Base-by-base conservation (phyloP, 2,113 vertebrate species). In the Notechis scutatus region DNA sequence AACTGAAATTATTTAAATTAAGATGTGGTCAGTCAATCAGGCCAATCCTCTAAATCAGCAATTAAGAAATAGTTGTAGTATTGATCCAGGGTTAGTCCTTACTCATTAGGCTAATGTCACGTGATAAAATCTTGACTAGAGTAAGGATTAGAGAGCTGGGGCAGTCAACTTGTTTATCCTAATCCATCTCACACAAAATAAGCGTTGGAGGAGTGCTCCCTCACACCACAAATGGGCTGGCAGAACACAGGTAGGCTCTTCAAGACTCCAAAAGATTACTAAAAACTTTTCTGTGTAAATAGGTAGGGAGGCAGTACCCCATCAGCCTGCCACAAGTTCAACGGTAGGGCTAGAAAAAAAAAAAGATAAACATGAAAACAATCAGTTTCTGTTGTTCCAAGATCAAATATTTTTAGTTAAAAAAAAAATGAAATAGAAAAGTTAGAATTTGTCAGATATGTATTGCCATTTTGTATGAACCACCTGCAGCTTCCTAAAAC, bases 331-430 rank as follows among this genome's bases (percentile, higher is more conserved):
- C 87, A 95, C 0, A 95, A 94, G 81, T 96, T 98, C 97, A 98
- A 95, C 98, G 97, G 95, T 98, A 98, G 96, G 97, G 98, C 98
- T 98, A 97, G 92, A 95, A 7, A 97, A 93, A 97, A 93, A 95
- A 26, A 96, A 93, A 92, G 1, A 23, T 90, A 96, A 15, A 81
- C 14, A 52, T 4, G 5, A 92, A 52, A 92, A 34, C 18, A 14
- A 9, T 93, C 54, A 39, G 64, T 56, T 85, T 47, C 39, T 56
- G 9, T 24, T 7, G 12, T n/a, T 55, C 9, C n/a, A 42, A 88
- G n/a, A 34, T 9, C 52, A 55, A 52, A 54, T 88, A n/a, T 55
- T 54, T 54, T 88, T 24, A 86, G 23, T 47, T 50, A 10, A 26
- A 14, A 23, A 81, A 81, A 42, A 21, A 90, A 47, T 47, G 26